phyloP scores from a whole-genome alignment of 2,888 invertebrate genomes.

The Leptinotarsa haldemani region DNA sequence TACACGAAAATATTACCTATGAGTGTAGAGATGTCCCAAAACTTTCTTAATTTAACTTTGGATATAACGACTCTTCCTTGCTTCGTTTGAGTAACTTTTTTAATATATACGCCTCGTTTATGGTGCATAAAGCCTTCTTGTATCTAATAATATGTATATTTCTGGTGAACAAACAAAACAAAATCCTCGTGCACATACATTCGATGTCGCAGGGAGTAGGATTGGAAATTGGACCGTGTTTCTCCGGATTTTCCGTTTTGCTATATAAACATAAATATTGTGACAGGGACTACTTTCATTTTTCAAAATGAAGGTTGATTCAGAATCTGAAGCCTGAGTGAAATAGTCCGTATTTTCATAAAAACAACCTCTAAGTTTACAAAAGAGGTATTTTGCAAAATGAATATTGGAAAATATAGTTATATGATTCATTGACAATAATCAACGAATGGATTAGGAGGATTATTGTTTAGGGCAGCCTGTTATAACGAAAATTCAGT shows the following conservation, averaged over 20 bases:
- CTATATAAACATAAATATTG: conserved; percentile 39
- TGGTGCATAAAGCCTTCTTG: conserved; percentile 22
- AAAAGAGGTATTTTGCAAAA: too few relatives aligned
- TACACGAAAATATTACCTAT: conserved; percentile 31
- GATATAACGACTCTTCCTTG: conserved; percentile 16
- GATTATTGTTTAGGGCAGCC: too few relatives aligned
- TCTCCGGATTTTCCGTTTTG: conserved; percentile 21
- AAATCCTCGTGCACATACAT: conserved; percentile 15
- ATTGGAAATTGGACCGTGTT: conserved; percentile 24
- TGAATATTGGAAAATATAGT: too few relatives aligned
- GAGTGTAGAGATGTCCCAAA: conserved; percentile 25
- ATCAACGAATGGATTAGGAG: too few relatives aligned
- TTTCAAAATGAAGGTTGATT: conserved; percentile 43
- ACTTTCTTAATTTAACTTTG: conserved; percentile 38
- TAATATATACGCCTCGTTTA: conserved; percentile 31
- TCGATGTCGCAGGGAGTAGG: conserved; percentile 3
- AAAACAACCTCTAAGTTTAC: too few relatives aligned
- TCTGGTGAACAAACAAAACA: conserved; percentile 20
- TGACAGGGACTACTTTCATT: conserved; percentile 44
- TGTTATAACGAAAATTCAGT: too few relatives aligned
- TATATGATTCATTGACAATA: too few relatives aligned
- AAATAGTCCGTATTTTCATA: not conserved
- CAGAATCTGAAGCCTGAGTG: conserved; percentile 29
- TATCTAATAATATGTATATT: conserved; percentile 27
- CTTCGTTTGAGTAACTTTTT: conserved; percentile 34